A percentile compares a stretch with the other conserved stretches of the same genome.
phyloP scores from a whole-genome alignment of 2,888 invertebrate species.

The Exephanes ischioxanthus region DNA sequence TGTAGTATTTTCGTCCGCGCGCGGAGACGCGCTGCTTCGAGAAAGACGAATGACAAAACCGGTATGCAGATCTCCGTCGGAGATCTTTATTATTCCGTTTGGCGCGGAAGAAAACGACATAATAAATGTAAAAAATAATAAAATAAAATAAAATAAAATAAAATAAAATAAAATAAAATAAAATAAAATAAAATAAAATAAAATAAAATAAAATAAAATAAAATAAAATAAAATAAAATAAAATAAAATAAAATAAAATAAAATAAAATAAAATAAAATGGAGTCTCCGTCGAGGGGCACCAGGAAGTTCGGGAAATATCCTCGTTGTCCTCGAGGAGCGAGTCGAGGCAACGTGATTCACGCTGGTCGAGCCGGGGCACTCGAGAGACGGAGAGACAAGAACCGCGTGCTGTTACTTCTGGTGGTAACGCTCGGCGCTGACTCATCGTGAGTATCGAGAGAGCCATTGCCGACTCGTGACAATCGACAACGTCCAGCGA shows the following conservation, averaged over 20 bases:
- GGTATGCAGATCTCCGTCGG: constrained; percentile 44
- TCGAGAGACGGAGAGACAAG: constrained; percentile 9
- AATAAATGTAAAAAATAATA: neutral
- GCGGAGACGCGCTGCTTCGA: neutral
- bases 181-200: neutral
- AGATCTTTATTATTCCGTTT: constrained; percentile 44
- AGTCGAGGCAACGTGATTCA: constrained; percentile 72
- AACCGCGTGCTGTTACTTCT: constrained; percentile 29
- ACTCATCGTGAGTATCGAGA: constrained; percentile 64
- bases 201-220: neutral
- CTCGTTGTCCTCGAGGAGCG: constrained; percentile 69
- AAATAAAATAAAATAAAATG: neutral
- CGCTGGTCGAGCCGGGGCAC: constrained; percentile 68
- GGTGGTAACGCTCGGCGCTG: constrained; percentile 57
- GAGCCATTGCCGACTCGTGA: constrained; percentile 62
- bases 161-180: neutral
- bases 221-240: neutral
- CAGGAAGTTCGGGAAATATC: constrained; percentile 64
- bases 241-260: neutral
- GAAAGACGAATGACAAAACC: constrained; percentile 40
- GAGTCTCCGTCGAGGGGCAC: constrained; percentile 39
- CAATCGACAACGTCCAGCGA: constrained; percentile 60
- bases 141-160: constrained; percentile 15
- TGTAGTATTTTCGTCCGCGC: neutral
- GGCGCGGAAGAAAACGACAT: constrained; percentile 46